Evolutionary conservation across 2,113 vertebrate genomes (phyloP).

Genomic region (Poecilia latipinna): DNA sequence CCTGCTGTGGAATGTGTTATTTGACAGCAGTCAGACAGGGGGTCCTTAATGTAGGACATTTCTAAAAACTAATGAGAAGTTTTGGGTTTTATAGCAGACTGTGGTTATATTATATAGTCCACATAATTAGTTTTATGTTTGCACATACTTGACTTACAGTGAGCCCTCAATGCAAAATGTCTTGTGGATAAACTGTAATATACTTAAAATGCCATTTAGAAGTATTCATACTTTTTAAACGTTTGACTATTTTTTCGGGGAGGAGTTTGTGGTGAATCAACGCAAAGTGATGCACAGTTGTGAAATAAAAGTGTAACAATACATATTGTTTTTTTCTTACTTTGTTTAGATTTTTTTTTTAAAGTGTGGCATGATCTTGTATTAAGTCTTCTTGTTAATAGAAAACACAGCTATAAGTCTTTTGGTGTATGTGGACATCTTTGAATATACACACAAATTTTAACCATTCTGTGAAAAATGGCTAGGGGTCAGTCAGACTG

Average conservation of each 20-base stretch:
- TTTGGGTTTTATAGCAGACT: conserved; percentile 55
- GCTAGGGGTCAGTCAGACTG: neutral
- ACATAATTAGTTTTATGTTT: conserved; percentile 27
- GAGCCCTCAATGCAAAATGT: conserved; percentile 25
- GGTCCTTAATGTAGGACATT: conserved; percentile 19
- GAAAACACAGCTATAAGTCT: too few relatives aligned
- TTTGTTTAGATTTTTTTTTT: neutral
- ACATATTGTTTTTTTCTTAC: too few relatives aligned
- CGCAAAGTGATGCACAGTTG: neutral
- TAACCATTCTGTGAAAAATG: too few relatives aligned
- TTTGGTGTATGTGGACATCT: too few relatives aligned
- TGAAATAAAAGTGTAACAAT: neutral
- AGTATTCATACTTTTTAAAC: neutral
- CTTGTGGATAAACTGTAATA: neutral
- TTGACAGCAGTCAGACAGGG: conserved; percentile 25
- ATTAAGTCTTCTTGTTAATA: too few relatives aligned
- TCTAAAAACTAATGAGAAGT: neutral
- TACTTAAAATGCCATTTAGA: neutral
- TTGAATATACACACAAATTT: too few relatives aligned
- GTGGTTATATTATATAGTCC: conserved; percentile 15
- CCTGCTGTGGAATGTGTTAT: conserved; percentile 57
- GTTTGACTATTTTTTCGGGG: neutral
- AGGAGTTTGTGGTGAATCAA: neutral
- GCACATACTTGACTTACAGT: conserved; percentile 22
- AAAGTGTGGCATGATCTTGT: too few relatives aligned